A percentile compares a stretch with the other conserved stretches of the same genome.
Evolutionary conservation across 1,140 invertebrate genomes (phyloP).

Genomic region (Micrasema longulum): DNA sequence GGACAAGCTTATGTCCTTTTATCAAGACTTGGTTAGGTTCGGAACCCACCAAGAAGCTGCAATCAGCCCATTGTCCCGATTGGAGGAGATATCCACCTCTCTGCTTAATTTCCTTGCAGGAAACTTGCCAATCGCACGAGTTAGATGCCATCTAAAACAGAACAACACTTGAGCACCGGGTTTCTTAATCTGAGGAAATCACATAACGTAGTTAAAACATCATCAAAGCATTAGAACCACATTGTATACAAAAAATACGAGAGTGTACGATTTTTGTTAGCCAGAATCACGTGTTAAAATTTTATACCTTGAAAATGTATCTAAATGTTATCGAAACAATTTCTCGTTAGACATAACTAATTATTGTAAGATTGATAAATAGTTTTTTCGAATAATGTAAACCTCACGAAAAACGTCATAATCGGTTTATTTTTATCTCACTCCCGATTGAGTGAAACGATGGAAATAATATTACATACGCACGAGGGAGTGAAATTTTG

Average conservation of each 20-base stretch:
- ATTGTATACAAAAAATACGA: no score
- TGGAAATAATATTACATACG: conserved; percentile 24
- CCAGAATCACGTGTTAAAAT: no score
- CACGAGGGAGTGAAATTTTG: not conserved
- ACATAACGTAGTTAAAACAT: no score
- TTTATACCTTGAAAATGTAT: no score
- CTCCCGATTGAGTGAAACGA: conserved; percentile 6
- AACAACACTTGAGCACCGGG: no score
- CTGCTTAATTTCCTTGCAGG: conserved; percentile 75
- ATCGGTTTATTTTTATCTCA: conserved; percentile 34
- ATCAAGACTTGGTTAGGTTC: conserved; percentile 79
- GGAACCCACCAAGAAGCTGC: conserved; percentile 84
- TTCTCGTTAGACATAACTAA: conserved; percentile 2
- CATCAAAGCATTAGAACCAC: no score
- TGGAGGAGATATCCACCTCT: conserved; percentile 78
- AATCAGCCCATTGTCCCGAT: conserved; percentile 83
- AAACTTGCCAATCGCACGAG: conserved; percentile 77
- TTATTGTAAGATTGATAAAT: not conserved
- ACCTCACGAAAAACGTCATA: conserved; percentile 34
- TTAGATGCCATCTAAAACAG: conserved; percentile 52
- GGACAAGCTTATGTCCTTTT: conserved; percentile 81
- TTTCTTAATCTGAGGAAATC: no score
- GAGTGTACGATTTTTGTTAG: no score
- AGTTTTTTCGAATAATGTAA: conserved; percentile 20
- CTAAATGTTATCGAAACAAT: conserved; percentile 2